A percentile compares a stretch with the other conserved stretches of the same genome.
phyloP scores from a whole-genome alignment of 92 coral and sea anemone genomes.

The Chrysogorgia sp. region DNA sequence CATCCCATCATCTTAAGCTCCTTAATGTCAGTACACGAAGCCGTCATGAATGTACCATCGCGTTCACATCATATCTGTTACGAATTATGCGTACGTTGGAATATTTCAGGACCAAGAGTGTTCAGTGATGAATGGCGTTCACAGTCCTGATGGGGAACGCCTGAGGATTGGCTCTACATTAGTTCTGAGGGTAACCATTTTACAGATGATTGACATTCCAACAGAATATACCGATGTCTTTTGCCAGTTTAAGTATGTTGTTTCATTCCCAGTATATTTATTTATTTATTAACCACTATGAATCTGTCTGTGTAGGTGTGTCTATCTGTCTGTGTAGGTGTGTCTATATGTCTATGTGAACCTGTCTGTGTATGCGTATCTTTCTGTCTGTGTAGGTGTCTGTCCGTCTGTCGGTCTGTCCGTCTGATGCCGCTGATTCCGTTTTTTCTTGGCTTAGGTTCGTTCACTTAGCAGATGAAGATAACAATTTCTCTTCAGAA shows the following conservation, averaged over 20 bases:
- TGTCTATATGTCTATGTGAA: background rate
- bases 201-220: slow-evolving; percentile 80
- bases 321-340: background rate
- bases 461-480: slow-evolving; percentile 26
- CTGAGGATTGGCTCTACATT: slow-evolving; percentile 68
- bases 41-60: too few relatives aligned
- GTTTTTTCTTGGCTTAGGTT: slow-evolving; percentile 6
- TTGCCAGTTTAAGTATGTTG: slow-evolving; percentile 84
- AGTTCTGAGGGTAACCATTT: slow-evolving; percentile 75
- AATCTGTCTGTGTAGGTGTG: background rate
- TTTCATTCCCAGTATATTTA: background rate
- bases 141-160: slow-evolving; percentile 23
- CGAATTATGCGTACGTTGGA: background rate
- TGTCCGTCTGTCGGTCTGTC: background rate
- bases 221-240: slow-evolving; percentile 83
- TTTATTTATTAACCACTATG: background rate
- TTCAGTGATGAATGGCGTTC: slow-evolving; percentile 17
- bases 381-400: background rate
- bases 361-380: too few relatives aligned
- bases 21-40: too few relatives aligned
- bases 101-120: slow-evolving; percentile 27
- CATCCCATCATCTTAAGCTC: too few relatives aligned
- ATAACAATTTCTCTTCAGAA: slow-evolving; percentile 40
- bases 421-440: background rate
- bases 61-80: too few relatives aligned